Evolutionary conservation across 2,113 vertebrate species (phyloP).

Genomic region (Balaenoptera acutorostrata): DNA sequence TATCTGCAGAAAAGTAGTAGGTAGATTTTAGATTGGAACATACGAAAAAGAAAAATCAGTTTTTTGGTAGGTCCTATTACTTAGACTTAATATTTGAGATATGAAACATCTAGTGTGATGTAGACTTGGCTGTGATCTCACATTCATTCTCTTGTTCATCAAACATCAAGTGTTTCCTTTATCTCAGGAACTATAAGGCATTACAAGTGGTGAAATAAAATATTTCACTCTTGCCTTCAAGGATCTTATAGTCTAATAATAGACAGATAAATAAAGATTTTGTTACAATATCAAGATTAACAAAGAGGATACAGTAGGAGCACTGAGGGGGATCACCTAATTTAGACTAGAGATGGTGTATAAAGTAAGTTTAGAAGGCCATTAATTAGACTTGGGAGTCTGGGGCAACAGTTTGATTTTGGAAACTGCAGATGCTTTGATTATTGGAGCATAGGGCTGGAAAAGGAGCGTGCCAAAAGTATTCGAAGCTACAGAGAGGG

Average conservation of each 20-base stretch:
- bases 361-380: constrained; percentile 3
- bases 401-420: not conserved
- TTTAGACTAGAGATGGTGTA: not conserved
- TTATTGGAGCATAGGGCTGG: not conserved
- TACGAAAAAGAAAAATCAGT: constrained; percentile 22
- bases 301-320: not conserved
- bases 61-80: not conserved
- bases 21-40: not conserved
- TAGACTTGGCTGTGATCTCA: not conserved
- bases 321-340: not conserved
- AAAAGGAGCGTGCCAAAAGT: not conserved
- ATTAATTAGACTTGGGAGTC: not conserved
- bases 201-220: constrained; percentile 15
- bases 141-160: not conserved
- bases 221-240: not conserved
- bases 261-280: not conserved
- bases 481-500: not conserved
- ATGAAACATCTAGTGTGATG: not conserved
- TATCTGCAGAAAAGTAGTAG: not conserved
- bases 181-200: not conserved
- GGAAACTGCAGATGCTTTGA: not conserved
- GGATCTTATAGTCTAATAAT: not conserved
- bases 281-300: not conserved
- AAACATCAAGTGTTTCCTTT: not conserved
- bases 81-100: constrained; percentile 30